Base-by-base conservation (phyloP, 1,140 invertebrate species). In the Diachasmimorpha longicaudata region DNA sequence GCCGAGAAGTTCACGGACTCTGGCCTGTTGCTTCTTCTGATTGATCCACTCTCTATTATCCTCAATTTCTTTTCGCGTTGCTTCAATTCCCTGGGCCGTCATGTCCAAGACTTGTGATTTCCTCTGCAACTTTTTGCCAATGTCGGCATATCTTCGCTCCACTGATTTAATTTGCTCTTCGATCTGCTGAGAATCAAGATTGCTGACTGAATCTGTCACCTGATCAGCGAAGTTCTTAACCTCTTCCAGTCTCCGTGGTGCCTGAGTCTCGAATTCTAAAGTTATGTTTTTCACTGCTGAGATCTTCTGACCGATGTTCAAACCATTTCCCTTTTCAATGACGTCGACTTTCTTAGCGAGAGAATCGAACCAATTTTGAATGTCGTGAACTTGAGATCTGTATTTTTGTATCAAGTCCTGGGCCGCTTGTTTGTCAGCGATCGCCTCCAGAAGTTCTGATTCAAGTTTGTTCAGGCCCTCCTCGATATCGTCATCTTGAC, bases 141-240 rank as follows among this genome's bases (percentile, higher is more conserved):
- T 92, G 83, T 97, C 96, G 69, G 93, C 93, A 78, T 96, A 94
- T 75, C 95, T 91, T 79, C 95, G 90, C 83, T 97, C 95, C 0
- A 96, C 90, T 0, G 93, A 93, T 86, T 96, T 96, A 77, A 95
- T 91, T 89, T 93, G 87, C 84, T 98, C 96, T 84, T 97, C 96
- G 19, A 98, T 93, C 86, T 97, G 95, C 80, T 97, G 96, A 0
- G 94, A 93, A 85, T 98, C 97, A 48, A 96, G 87, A 86, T 95
- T 96, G 84, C 94, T 96, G 1, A 96, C 93, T 42, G 95, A 92
- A 73, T 94, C 93, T 68, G 93, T 94, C 31, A 96, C 94, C 85
- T 93, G 90, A 10, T 91, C 86, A 0, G 92, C 94, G 31, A 94
- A 89, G 55, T 89, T 86, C 80, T 94, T 94, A 0, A 95, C 90